Conservation (phyloP, 1,140 invertebrate species). For the Megathymus violae region DNA sequence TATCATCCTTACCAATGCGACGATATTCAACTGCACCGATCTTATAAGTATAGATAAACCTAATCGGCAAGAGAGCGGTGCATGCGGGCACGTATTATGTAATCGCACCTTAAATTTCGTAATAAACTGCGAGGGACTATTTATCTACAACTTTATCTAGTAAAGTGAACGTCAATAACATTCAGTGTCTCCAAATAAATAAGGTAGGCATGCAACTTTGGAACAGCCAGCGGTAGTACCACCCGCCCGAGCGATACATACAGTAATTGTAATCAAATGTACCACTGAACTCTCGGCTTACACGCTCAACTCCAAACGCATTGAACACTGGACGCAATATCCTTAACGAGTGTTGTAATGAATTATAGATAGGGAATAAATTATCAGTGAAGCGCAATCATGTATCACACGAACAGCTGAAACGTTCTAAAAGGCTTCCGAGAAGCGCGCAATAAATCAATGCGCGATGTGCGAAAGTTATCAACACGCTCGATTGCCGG, state of each 20-base stretch:
- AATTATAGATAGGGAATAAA: constrained; percentile 23
- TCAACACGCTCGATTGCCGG: constrained; percentile 12
- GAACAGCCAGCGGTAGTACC: constrained; percentile 2
- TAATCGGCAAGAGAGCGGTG: neutral
- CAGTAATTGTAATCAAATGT: constrained; percentile 11
- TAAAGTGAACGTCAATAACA: constrained; percentile 37
- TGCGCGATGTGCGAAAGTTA: constrained; percentile 19
- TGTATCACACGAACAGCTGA: neutral
- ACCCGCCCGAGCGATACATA: too few species aligned
- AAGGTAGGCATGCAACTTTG: constrained; percentile 21
- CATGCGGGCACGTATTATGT: neutral
- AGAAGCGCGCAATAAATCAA: constrained; percentile 11
- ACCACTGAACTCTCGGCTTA: constrained; percentile 6
- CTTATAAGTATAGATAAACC: too few species aligned
- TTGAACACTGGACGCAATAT: constrained; percentile 16
- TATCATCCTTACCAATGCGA: too few species aligned
- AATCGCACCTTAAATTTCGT: constrained; percentile 37
- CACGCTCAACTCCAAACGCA: constrained; percentile 8
- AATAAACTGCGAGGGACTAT: constrained; percentile 46
- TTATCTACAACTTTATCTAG: constrained; percentile 47
- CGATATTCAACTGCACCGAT: too few species aligned
- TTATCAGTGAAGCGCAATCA: constrained; percentile 18
- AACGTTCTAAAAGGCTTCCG: constrained; percentile 2
- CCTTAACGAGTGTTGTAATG: constrained; percentile 20
- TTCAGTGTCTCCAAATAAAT: constrained; percentile 38